phyloP scores from a whole-genome alignment of 2,888 invertebrate genomes.

The Acronicta psi region DNA sequence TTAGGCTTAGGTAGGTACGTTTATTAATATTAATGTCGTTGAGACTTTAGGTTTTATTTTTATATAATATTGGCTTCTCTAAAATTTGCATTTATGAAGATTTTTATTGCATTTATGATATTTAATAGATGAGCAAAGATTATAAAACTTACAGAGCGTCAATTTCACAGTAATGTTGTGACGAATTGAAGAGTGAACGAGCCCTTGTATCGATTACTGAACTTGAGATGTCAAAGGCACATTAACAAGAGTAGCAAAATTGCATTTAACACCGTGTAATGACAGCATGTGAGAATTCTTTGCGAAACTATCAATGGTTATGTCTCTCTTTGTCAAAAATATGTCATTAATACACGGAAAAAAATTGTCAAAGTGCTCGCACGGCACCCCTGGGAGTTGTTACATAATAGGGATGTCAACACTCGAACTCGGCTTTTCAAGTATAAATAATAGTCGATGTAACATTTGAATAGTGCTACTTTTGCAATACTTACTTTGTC shows the following conservation, averaged over 20 bases:
- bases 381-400: conserved; percentile 82
- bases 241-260: conserved; percentile 63
- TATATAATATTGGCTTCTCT: background rate
- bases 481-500: conserved; percentile 80
- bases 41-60: background rate
- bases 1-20: conserved; percentile 19
- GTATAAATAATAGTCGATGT: conserved; percentile 84
- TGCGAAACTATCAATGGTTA: conserved; percentile 79
- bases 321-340: conserved; percentile 84
- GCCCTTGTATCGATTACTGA: conserved; percentile 27
- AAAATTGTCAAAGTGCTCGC: conserved; percentile 78
- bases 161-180: background rate
- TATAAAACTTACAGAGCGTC: background rate
- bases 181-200: conserved; percentile 19
- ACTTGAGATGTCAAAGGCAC: conserved; percentile 45
- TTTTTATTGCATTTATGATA: background rate
- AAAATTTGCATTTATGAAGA: background rate
- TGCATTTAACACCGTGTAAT: conserved; percentile 84
- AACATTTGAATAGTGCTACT: conserved; percentile 71
- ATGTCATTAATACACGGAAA: conserved; percentile 81
- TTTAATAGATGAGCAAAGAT: background rate
- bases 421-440: conserved; percentile 80
- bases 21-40: conserved; percentile 19
- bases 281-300: conserved; percentile 81
- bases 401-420: conserved; percentile 87